Percentiles rank a stretch among this genome's conserved stretches.
These are phyloP conservation scores for Desoria tigrina DNA, from an alignment of 2,888 invertebrate genomes.

Conservation along the genomic window DNA sequence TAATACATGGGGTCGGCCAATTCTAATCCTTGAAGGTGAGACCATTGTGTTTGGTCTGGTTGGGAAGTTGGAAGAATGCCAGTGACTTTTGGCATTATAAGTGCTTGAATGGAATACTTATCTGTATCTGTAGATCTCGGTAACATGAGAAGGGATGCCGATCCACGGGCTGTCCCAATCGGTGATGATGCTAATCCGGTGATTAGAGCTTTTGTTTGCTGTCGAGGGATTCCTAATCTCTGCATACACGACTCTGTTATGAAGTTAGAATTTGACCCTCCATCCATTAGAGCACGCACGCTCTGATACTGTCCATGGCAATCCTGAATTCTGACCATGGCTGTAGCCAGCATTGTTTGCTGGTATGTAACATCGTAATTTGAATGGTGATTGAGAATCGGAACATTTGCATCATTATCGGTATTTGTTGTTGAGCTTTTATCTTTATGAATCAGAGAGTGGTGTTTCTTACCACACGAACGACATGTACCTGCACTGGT, in stretches of 20 bases:
- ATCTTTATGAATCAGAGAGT: slow-evolving; percentile 18
- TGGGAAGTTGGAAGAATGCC: slow-evolving; percentile 2
- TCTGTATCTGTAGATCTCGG: background rate
- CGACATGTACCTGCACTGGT: background rate
- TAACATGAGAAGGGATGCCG: background rate
- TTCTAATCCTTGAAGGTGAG: slow-evolving; percentile 19
- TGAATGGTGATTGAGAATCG: background rate
- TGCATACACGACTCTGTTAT: slow-evolving; percentile 22
- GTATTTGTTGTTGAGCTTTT: background rate
- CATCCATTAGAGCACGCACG: slow-evolving; percentile 23
- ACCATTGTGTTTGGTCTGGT: background rate
- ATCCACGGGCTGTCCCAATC: background rate
- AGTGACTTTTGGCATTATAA: slow-evolving; percentile 23
- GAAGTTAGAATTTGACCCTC: slow-evolving; percentile 25
- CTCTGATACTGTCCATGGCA: background rate
- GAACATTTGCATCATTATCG: background rate
- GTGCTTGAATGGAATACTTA: slow-evolving; percentile 5
- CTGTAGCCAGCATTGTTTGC: slow-evolving; percentile 30
- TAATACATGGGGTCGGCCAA: slow-evolving; percentile 34
- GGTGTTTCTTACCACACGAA: slow-evolving; percentile 10
- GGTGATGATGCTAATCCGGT: slow-evolving; percentile 13
- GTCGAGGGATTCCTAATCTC: slow-evolving; percentile 11
- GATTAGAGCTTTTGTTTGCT: background rate
- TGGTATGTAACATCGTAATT: background rate
- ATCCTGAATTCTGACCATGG: slow-evolving; percentile 17